A percentile compares a stretch with the other conserved stretches of the same genome.
Conservation (phyloP, 2,113 vertebrate genomes). For the Bubo scandiacus region DNA sequence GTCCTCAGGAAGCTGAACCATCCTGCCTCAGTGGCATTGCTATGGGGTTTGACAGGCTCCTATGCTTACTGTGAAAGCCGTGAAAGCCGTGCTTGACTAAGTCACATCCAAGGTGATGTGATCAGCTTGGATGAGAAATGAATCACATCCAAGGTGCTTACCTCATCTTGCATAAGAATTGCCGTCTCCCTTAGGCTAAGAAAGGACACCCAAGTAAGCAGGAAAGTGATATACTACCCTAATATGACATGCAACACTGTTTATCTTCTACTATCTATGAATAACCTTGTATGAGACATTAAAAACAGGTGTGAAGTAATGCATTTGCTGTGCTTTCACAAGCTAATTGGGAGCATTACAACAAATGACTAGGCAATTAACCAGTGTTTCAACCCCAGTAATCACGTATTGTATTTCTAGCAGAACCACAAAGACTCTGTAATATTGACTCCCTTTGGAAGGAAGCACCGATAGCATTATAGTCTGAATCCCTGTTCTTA, state of each 20-base stretch:
- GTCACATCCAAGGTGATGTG: background rate
- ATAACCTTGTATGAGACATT: background rate
- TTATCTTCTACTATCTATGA: slow-evolving; percentile 8
- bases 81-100: background rate
- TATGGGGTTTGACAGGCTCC: background rate
- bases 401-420: background rate
- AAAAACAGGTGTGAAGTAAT: slow-evolving; percentile 18
- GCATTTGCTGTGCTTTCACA: background rate
- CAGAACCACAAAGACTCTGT: background rate
- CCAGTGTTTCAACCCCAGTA: background rate
- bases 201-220: background rate
- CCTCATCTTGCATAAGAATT: background rate
- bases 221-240: background rate
- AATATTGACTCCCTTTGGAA: background rate
- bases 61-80: accelerated
- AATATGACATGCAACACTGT: background rate
- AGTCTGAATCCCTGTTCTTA: background rate
- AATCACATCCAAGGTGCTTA: background rate
- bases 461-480: background rate
- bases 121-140: background rate
- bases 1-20: background rate
- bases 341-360: slow-evolving; percentile 38
- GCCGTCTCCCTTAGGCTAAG: background rate
- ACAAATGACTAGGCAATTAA: slow-evolving; percentile 50
- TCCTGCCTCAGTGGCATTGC: background rate